Percentiles rank a stretch among this genome's conserved stretches.
Evolutionary conservation across 2,797 vertebrate genomes (phyloP).

Genomic region (Lithobates sylvaticus): DNA sequence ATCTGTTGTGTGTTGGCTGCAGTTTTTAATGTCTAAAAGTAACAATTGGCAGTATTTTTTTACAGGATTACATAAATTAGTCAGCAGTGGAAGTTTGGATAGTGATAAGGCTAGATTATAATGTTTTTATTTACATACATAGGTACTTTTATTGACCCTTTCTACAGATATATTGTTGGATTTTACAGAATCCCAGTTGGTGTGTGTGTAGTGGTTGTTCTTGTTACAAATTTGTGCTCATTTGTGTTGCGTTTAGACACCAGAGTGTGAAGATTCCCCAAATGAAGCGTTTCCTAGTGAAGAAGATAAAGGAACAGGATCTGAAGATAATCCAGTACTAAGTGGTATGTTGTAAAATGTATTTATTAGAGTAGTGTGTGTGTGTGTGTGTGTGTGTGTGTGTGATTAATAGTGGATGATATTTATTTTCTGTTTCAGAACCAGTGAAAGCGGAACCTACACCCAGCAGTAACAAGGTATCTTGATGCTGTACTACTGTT

Average conservation of each 20-base stretch:
- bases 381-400: conserved; percentile 49
- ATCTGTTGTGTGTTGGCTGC: too few species aligned
- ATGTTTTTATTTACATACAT: too few species aligned
- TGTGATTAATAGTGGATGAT: conserved; percentile 53
- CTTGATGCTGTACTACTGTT: conserved; percentile 59
- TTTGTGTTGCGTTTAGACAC: conserved; percentile 28
- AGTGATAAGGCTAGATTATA: too few species aligned
- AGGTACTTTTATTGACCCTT: too few species aligned
- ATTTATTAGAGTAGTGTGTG: conserved; percentile 42
- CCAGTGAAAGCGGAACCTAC: conserved; percentile 82
- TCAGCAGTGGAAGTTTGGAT: too few species aligned
- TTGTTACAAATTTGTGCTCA: not conserved
- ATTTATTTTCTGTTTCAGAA: conserved; percentile 74
- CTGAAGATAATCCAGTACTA: conserved; percentile 23
- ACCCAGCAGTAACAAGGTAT: conserved; percentile 61
- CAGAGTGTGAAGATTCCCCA: conserved; percentile 32
- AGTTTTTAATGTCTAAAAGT: too few species aligned
- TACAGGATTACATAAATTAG: too few species aligned
- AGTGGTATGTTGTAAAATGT: conserved; percentile 33
- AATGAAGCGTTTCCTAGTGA: conserved; percentile 42
- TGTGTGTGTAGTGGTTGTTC: not conserved
- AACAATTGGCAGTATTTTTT: too few species aligned
- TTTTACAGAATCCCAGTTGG: too few species aligned
- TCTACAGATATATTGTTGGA: too few species aligned
- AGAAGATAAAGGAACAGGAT: conserved; percentile 20